phyloP scores from a whole-genome alignment of 2,888 invertebrate species.

The Trichopoda pennipes region DNA sequence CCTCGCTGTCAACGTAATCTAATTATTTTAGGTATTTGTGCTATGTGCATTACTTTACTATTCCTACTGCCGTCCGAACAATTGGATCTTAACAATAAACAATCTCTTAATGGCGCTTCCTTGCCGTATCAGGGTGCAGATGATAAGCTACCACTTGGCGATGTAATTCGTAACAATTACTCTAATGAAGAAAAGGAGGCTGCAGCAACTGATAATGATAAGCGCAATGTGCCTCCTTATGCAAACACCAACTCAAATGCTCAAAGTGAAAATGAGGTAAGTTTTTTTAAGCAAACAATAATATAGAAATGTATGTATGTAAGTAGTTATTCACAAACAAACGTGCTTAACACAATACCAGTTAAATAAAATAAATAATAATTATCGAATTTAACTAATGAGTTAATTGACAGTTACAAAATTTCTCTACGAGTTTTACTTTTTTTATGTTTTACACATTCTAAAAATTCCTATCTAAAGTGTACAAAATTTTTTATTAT shows the following conservation, averaged over 20 bases:
- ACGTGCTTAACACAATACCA: too few species aligned
- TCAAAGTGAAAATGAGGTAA: constrained; percentile 56
- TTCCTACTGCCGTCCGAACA: constrained; percentile 82
- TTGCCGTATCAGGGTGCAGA: constrained; percentile 25
- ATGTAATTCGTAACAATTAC: constrained; percentile 20
- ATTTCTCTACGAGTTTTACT: too few species aligned
- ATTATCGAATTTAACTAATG: too few species aligned
- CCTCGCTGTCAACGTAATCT: constrained; percentile 91
- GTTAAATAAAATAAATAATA: too few species aligned
- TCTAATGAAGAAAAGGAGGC: background rate
- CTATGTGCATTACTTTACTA: constrained; percentile 83
- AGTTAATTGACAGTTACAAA: too few species aligned
- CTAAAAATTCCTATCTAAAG: too few species aligned
- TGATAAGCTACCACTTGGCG: background rate
- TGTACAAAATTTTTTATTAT: too few species aligned
- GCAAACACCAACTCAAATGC: constrained; percentile 2
- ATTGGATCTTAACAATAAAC: constrained; percentile 62
- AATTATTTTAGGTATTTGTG: constrained; percentile 84
- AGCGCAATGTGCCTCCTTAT: constrained; percentile 18
- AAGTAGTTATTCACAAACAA: too few species aligned
- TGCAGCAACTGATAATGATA: constrained; percentile 2
- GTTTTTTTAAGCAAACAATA: background rate
- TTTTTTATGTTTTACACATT: too few species aligned
- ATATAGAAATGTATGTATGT: too few species aligned
- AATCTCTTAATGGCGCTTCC: constrained; percentile 24